Conservation (phyloP, 2,888 invertebrate species). For the Cyclophora albipunctata region DNA sequence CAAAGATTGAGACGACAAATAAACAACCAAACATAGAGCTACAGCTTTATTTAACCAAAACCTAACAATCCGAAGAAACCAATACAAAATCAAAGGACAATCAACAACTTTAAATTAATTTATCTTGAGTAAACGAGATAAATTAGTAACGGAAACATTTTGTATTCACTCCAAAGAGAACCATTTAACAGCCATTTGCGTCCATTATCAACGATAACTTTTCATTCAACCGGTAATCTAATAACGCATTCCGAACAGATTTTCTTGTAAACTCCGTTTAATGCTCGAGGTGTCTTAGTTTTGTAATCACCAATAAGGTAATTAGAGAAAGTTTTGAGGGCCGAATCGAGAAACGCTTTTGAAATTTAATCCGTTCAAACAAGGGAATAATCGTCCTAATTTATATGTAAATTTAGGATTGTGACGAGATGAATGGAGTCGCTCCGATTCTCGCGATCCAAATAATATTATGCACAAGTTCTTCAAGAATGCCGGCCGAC, state of each 20-base stretch:
- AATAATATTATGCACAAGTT: conserved; percentile 54
- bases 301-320: conserved; percentile 46
- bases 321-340: conserved; percentile 40
- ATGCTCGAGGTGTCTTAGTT: conserved; percentile 37
- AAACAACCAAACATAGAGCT: too few species aligned
- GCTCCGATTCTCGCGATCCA: conserved; percentile 45
- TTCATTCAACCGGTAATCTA: conserved; percentile 26
- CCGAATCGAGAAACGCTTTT: conserved; percentile 39
- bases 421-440: conserved; percentile 47
- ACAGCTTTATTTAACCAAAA: too few species aligned
- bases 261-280: conserved; percentile 31
- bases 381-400: conserved; percentile 61
- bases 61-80: too few species aligned
- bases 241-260: conserved; percentile 28
- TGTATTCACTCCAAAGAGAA: neutral
- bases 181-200: conserved; percentile 13
- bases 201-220: conserved; percentile 24
- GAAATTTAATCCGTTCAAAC: conserved; percentile 56
- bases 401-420: conserved; percentile 59
- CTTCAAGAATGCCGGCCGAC: conserved; percentile 30
- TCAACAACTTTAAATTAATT: neutral
- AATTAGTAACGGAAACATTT: neutral
- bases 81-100: too few species aligned
- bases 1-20: too few species aligned
- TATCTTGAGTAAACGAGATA: neutral